Evolutionary conservation across 2,797 vertebrate species (phyloP).

Genomic region (Glossophaga mutica): DNA sequence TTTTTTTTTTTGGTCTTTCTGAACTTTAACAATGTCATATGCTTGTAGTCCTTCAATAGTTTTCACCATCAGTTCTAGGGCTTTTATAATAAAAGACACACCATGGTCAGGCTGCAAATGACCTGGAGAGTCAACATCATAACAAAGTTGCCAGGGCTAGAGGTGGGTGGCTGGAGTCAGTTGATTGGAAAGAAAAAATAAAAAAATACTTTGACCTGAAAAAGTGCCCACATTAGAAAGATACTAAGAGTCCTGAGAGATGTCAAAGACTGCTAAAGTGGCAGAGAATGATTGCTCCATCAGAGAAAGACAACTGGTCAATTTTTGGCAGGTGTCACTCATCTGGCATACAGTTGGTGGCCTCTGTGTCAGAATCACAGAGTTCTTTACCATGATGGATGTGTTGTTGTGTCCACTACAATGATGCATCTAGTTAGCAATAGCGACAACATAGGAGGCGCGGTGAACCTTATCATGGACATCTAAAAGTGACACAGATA

Average conservation of each 20-base stretch:
- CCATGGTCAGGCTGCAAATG: not conserved
- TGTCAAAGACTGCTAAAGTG: not conserved
- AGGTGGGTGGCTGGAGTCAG: not conserved
- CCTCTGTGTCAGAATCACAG: not conserved
- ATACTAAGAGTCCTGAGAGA: not conserved
- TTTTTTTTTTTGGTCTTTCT: not conserved
- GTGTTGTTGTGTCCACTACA: not conserved
- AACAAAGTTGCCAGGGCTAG: not conserved
- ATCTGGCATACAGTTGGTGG: rapidly evolving
- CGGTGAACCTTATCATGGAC: not conserved
- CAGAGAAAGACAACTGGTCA: not conserved
- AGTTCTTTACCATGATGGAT: not conserved
- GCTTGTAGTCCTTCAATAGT: not conserved
- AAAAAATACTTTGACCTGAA: not conserved
- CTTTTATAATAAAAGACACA: not conserved
- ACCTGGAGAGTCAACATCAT: not conserved
- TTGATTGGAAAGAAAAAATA: not conserved
- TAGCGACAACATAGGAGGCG: no score
- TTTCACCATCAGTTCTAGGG: not conserved
- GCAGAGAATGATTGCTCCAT: not conserved
- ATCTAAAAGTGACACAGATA: not conserved
- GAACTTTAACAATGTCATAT: not conserved
- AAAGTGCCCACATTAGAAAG: not conserved
- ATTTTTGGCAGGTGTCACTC: not conserved
- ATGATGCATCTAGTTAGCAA: not conserved